Conservation (phyloP, 1,140 invertebrate species). For the Steinernema khuongi region DNA sequence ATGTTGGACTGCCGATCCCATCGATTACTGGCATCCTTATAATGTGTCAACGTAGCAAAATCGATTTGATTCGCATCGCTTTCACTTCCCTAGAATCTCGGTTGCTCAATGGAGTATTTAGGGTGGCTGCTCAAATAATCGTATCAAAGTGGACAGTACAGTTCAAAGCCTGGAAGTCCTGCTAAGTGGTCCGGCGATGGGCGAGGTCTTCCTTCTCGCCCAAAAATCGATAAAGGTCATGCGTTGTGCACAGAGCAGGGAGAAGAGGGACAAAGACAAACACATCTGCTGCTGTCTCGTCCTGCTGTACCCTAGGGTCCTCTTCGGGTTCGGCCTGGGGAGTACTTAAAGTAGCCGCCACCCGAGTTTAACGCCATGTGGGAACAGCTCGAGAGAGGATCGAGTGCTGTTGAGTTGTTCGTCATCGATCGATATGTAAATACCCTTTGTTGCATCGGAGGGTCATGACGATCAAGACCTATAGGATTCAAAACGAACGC, state of each 20-base stretch:
- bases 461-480: background rate
- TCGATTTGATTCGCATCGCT: constrained; percentile 13
- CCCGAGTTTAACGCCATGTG: background rate
- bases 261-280: constrained; percentile 15
- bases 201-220: background rate
- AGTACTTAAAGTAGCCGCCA: background rate
- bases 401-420: background rate
- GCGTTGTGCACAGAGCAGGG: background rate
- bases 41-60: constrained; percentile 6
- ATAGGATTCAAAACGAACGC: too few species aligned
- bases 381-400: background rate
- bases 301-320: background rate
- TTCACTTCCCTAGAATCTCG: background rate
- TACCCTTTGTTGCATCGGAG: background rate
- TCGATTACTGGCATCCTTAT: constrained; percentile 12
- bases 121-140: background rate
- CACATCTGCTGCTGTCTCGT: background rate
- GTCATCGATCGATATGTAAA: constrained; percentile 12
- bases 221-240: constrained; percentile 13
- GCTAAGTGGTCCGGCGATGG: constrained; percentile 1
- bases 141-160: background rate
- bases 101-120: background rate
- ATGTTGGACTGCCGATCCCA: background rate
- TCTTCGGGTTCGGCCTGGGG: background rate
- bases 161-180: background rate